A percentile compares a stretch with the other conserved stretches of the same genome.
Evolutionary conservation across 2,113 vertebrate genomes (phyloP).

Genomic region (Sterrhoptilus dennistouni): DNA sequence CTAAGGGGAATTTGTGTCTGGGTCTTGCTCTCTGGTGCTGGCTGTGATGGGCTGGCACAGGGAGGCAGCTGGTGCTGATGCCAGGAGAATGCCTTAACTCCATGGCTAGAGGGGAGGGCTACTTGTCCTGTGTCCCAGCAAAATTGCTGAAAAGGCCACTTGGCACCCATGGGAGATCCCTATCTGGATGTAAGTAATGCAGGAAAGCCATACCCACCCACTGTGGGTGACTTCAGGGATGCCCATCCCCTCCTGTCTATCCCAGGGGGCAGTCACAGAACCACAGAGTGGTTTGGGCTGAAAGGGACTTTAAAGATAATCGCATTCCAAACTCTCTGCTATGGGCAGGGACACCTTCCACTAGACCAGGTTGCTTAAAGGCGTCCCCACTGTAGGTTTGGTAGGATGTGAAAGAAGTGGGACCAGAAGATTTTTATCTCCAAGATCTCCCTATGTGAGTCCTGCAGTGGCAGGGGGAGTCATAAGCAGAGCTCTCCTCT

Average conservation of each 20-base stretch:
- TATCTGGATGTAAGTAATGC: accelerated
- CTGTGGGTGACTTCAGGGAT: neutral
- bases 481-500: neutral
- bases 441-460: neutral
- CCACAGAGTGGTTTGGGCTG: neutral
- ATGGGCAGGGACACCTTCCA: neutral
- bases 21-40: neutral
- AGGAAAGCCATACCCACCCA: neutral
- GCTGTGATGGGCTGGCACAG: neutral
- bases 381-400: neutral
- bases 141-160: neutral
- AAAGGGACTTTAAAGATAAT: neutral
- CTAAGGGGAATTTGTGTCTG: neutral
- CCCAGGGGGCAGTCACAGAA: neutral
- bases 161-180: neutral
- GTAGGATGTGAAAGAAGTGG: neutral
- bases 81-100: neutral
- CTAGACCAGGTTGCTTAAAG: neutral
- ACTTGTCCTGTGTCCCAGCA: neutral
- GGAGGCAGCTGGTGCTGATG: neutral
- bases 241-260: neutral
- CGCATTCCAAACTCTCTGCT: neutral
- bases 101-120: neutral
- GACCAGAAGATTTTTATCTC: neutral
- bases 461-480: neutral